Base-by-base conservation (phyloP, 2,888 invertebrate species). In the Anoncus sp. region DNA sequence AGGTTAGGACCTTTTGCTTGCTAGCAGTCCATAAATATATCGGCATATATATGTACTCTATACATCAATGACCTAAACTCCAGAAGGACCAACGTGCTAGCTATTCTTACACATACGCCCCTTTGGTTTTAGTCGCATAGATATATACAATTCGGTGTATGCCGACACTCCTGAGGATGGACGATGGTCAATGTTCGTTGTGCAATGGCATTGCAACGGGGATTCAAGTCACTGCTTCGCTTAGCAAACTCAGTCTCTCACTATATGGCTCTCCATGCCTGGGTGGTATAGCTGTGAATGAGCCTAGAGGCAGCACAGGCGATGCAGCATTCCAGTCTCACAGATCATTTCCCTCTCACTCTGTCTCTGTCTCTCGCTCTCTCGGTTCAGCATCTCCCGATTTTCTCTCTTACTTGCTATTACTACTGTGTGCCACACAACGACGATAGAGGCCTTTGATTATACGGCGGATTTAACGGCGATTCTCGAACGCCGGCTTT, bases 391-490 rank as follows among this genome's bases (percentile, higher is more conserved):
- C 45, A 49, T 14, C 60, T 51, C 12, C n/a, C 16, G 20, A 38
- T 7, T 60, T 59, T 47, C 45, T 31, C 49, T 20, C 9, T n/a
- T n/a, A n/a, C n/a, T n/a, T 2, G 47, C 14, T 20, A 38, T n/a
- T 20, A 22, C 35, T 65, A 20, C 49, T 51, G 10, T n/a, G 22
- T 12, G n/a, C 4, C n/a, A 16, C 31, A 35, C 31, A 20, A 2
- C 70, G 53, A 69, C 73, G 69, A 60, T 73, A 62, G 59, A 51
- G 81, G 83, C 85, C 80, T 87, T 86, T 87, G 87, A 87, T 87
- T 87, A 67, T 55, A 86, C 85, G 81, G 75, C 82, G 82, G 84
- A 85, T 86, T 86, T 85, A 84, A 86, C 84, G 80, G 82, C 77
- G 79, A 79, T 83, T 84, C 82, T 77, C 83, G 84, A 85, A 85